Percentiles rank a stretch among this genome's conserved stretches.
phyloP scores from a whole-genome alignment of 2,888 invertebrate species.

The Cyrtodaria siliqua region DNA sequence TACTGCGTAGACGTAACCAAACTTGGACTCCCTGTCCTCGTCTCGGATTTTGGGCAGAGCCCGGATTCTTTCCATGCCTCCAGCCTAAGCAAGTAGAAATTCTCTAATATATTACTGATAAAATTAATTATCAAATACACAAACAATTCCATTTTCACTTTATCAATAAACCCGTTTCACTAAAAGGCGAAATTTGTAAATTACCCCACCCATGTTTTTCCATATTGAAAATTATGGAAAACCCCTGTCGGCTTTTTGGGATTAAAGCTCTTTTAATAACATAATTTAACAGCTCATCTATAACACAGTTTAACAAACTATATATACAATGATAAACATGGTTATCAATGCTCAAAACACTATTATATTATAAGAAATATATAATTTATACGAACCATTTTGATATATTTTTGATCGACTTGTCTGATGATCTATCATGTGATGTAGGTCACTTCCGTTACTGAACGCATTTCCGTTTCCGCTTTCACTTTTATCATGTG shows the following conservation, averaged over 20 bases:
- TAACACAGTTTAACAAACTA: no score
- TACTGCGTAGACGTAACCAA: constrained; percentile 98
- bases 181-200: background rate
- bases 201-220: constrained; percentile 6
- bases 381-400: constrained; percentile 48
- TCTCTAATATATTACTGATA: no score
- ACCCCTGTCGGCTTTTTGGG: no score
- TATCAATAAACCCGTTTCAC: background rate
- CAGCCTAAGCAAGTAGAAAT: constrained; percentile 65
- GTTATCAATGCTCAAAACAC: background rate
- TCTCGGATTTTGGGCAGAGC: constrained; percentile 86
- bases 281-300: no score
- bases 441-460: constrained; percentile 46
- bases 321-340: no score
- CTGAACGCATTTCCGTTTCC: constrained; percentile 53
- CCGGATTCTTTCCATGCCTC: constrained; percentile 73
- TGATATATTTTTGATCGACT: no score
- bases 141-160: background rate
- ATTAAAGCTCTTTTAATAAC: no score
- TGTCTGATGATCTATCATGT: constrained; percentile 65
- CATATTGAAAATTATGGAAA: no score
- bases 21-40: constrained; percentile 94
- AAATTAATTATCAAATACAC: background rate
- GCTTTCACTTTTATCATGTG: no score
- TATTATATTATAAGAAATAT: constrained; percentile 9